Percentiles rank a stretch among this genome's conserved stretches.
Conservation (phyloP, 2,888 invertebrate species). For the Stegophylla sp. region DNA sequence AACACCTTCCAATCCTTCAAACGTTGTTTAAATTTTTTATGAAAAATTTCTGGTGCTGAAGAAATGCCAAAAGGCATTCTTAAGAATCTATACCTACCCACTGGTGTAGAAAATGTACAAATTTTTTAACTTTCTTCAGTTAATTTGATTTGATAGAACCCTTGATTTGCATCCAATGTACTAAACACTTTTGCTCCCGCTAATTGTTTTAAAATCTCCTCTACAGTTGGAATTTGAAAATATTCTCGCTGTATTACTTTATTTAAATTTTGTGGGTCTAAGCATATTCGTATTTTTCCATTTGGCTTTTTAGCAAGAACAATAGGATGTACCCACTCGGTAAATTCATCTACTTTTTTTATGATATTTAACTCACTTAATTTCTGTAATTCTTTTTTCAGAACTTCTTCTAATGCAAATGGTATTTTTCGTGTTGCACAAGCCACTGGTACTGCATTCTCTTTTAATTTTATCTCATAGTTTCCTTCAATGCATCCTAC, state of each 20-base stretch:
- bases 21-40: conserved; percentile 59
- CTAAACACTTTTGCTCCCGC: conserved; percentile 58
- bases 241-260: conserved; percentile 61
- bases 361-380: conserved; percentile 61
- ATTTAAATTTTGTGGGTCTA: conserved; percentile 63
- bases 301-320: conserved; percentile 63
- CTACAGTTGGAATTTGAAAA: conserved; percentile 62
- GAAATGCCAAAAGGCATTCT: conserved; percentile 63
- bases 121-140: conserved; percentile 61
- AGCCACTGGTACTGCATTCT: conserved; percentile 34
- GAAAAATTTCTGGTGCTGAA: conserved; percentile 63
- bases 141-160: conserved; percentile 62
- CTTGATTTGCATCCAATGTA: conserved; percentile 60
- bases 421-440: conserved; percentile 60
- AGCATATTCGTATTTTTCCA: conserved; percentile 63
- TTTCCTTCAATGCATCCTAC: background rate
- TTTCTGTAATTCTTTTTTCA: conserved; percentile 61
- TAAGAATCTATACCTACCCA: conserved; percentile 63
- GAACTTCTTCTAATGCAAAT: conserved; percentile 58
- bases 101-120: conserved; percentile 63
- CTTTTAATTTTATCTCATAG: background rate
- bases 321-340: conserved; percentile 64
- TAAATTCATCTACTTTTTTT: conserved; percentile 61
- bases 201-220: conserved; percentile 62
- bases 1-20: conserved; percentile 61